Evolutionary conservation across 2,113 vertebrate genomes (phyloP).

Genomic region (Burhinus oedicnemus): DNA sequence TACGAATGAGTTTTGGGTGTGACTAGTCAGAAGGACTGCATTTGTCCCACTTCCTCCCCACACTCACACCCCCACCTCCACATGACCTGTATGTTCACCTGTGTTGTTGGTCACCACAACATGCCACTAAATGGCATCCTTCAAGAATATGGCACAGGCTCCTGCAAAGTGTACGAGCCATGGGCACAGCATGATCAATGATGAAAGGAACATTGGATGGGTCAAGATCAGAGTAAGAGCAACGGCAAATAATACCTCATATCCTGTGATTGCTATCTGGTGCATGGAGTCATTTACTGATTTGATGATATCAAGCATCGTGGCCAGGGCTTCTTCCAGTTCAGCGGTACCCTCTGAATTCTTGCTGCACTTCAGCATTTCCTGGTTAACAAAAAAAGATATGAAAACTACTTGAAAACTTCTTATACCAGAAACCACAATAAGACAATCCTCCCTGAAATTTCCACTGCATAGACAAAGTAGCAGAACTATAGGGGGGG

Average conservation of each 20-base stretch:
- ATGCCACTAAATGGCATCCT: not conserved
- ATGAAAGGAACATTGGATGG: not conserved
- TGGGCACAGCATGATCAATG: rapidly evolving
- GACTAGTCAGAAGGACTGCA: not conserved
- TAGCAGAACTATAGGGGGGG: not conserved
- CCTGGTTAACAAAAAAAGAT: conserved; percentile 67
- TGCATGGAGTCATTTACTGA: conserved; percentile 94
- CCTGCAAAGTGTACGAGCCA: not conserved
- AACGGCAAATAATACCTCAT: conserved; percentile 75
- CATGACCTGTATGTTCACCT: not conserved
- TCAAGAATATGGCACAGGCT: not conserved
- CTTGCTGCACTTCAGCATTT: conserved; percentile 92
- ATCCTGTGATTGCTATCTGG: conserved; percentile 93
- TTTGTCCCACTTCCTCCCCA: not conserved
- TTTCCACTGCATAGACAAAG: not conserved
- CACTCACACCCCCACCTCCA: not conserved
- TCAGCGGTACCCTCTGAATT: conserved; percentile 85
- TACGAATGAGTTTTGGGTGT: not conserved
- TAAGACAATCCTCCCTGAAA: not conserved
- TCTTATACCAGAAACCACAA: not conserved
- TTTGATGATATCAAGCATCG: conserved; percentile 89
- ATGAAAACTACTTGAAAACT: not conserved
- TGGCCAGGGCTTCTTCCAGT: conserved; percentile 88
- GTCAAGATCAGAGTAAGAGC: not conserved
- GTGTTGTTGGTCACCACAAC: not conserved